These are phyloP conservation scores for Meloidogyne exigua DNA, from an alignment of 1,140 invertebrate species.

Conservation along the genomic window DNA sequence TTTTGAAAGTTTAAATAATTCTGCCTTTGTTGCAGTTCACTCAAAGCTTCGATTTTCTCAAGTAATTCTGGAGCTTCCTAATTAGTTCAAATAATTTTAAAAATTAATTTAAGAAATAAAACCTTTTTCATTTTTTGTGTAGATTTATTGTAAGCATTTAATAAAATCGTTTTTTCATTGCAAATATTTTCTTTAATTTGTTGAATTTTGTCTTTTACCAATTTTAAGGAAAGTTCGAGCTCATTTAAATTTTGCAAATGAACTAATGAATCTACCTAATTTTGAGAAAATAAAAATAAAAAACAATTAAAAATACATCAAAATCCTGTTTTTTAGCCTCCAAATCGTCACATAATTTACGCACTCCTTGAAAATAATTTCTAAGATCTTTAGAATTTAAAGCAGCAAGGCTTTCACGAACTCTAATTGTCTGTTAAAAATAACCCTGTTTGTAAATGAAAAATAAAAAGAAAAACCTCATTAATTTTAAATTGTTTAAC, in stretches of 20 bases:
- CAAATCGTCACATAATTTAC: conserved; percentile 29
- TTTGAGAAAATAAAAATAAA: conserved; percentile 5
- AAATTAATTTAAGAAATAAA: background rate
- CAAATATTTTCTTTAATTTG: background rate
- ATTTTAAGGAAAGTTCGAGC: background rate
- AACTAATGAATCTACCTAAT: conserved; percentile 27
- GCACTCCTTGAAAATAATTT: conserved; percentile 30
- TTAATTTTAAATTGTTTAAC: background rate
- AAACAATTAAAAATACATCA: conserved; percentile 6
- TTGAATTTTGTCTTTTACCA: background rate
- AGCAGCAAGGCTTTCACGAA: conserved; percentile 24
- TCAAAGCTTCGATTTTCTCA: conserved; percentile 23
- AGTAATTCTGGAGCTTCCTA: conserved; percentile 24
- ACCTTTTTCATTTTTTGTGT: background rate
- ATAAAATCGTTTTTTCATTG: conserved; percentile 8
- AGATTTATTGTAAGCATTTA: background rate
- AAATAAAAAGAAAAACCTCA: background rate
- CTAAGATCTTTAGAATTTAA: conserved; percentile 34
- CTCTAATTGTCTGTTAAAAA: conserved; percentile 19
- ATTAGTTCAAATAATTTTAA: background rate
- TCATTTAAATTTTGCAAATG: conserved; percentile 17
- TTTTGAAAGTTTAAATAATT: conserved; percentile 31
- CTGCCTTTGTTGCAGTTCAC: conserved; percentile 20
- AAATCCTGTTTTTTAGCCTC: conserved; percentile 26
- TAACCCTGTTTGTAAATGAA: too few species aligned